Base-by-base conservation (phyloP, 2,113 vertebrate genomes). In the Crotalus viridis region DNA sequence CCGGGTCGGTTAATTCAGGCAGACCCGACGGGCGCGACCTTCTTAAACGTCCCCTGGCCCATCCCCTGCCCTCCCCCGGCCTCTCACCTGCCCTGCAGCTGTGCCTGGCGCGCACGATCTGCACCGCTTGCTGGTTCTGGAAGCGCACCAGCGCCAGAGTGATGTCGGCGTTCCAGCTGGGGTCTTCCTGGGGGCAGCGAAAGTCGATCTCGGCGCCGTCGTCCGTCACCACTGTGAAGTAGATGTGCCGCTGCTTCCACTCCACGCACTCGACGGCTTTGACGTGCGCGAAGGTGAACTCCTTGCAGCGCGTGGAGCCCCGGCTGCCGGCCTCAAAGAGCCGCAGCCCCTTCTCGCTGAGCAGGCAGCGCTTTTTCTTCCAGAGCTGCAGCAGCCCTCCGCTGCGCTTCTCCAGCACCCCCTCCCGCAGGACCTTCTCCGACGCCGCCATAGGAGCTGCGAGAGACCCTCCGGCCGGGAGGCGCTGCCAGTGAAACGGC, bases 181-280 rank as follows among this genome's bases (percentile, higher is more conserved):
- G 98, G 93, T 99, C 98, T 91, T 99, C 99, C 94, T 98, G 98
- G 0, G 98, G 97, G 33, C 99, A 98, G 95, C 99, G 98, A 96
- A 99, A 99, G 95, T 99, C 99, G 7, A 99, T 98, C 96, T 99
- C 99, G 10, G 98, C 98, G 26, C 98, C 98, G 19, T 97, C 97
- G n/a, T 97, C 98, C 97, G 99, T 99, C 94, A 99, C 99, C 93
- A 99, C 97, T 0, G 99, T 99, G 98, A 99, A 99, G 96, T 99
- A 99, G 94, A 99, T 98, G 95, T 98, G 98, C 92, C 98, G 95
- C 28, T 98, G 98, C 86, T 99, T 99, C 97, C 99, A 98, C 97
- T 99, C 99, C 97, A 99, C 99, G 81, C 99, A 99, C 96, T 99
- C 99, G 97, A 99, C 98, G 0, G 98, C 99, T 95, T 97, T 98